Conservation (phyloP, 2,113 vertebrate species). For the Pangasianodon gigas region DNA sequence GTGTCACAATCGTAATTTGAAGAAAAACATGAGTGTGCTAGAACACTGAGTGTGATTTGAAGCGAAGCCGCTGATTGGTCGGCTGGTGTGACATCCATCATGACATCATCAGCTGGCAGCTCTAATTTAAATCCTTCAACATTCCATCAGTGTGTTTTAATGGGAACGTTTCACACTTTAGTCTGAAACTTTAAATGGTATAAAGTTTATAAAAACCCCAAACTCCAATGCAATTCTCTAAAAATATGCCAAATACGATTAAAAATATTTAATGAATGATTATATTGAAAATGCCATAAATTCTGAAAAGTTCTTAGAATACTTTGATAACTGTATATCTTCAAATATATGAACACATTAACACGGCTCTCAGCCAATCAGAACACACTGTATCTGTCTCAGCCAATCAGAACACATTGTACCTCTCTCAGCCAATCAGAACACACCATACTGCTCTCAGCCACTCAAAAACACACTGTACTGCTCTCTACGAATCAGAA, state of each 20-base stretch:
- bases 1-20: not conserved
- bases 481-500: not conserved
- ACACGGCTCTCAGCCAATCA: not conserved
- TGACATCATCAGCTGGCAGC: no score
- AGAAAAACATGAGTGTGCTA: not conserved
- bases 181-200: no score
- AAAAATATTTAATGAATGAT: not conserved
- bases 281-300: not conserved
- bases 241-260: not conserved
- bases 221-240: not conserved
- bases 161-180: no score
- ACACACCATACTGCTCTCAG: not conserved
- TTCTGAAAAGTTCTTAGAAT: not conserved
- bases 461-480: no score
- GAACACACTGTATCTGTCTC: not conserved
- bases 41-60: no score
- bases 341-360: not conserved
- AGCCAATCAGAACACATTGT: not conserved
- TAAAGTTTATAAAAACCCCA: not conserved
- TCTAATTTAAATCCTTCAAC: no score
- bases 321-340: not conserved
- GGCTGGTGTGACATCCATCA: not conserved
- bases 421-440: not conserved
- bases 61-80: no score
- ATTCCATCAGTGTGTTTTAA: no score